These are phyloP conservation scores for Misgurnus mizolepis DNA, from an alignment of 2,113 vertebrate genomes.

Conservation along the genomic window DNA sequence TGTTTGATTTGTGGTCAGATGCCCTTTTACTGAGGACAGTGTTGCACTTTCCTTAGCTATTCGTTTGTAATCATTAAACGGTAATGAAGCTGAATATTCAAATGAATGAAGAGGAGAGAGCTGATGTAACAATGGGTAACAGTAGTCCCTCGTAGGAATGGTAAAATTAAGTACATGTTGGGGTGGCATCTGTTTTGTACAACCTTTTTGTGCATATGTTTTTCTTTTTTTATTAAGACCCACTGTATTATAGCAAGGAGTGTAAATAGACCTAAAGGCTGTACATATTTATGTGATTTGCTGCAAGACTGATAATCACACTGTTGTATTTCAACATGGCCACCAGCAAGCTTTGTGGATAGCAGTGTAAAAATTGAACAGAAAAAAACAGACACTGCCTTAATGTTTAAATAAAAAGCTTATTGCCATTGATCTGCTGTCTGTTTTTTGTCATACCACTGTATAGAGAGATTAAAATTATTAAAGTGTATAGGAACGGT, in stretches of 20 bases:
- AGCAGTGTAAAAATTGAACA: slow-evolving; percentile 70
- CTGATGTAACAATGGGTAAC: neutral
- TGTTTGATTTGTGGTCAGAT: neutral
- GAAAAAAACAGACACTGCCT: slow-evolving; percentile 72
- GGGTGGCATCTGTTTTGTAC: slow-evolving; percentile 38
- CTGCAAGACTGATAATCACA: slow-evolving; percentile 78
- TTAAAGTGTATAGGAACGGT: too few species aligned
- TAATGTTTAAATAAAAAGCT: slow-evolving; percentile 85
- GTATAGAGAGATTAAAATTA: neutral
- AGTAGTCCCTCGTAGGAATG: neutral
- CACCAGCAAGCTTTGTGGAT: slow-evolving; percentile 78
- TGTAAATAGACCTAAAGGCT: slow-evolving; percentile 81
- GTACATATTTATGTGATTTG: slow-evolving; percentile 86
- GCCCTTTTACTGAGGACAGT: slow-evolving; percentile 12
- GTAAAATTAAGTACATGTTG: slow-evolving; percentile 6
- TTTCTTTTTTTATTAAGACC: slow-evolving; percentile 64
- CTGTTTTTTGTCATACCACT: neutral
- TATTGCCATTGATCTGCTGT: slow-evolving; percentile 73
- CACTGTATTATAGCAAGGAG: slow-evolving; percentile 76
- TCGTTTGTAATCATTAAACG: slow-evolving; percentile 1
- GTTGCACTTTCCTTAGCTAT: slow-evolving; percentile 30
- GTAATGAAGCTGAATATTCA: neutral
- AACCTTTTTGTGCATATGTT: slow-evolving; percentile 35
- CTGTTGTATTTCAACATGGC: slow-evolving; percentile 77
- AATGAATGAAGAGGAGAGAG: neutral